phyloP scores from a whole-genome alignment of 2,888 invertebrate species.

The Xanthostigma xanthostigma region DNA sequence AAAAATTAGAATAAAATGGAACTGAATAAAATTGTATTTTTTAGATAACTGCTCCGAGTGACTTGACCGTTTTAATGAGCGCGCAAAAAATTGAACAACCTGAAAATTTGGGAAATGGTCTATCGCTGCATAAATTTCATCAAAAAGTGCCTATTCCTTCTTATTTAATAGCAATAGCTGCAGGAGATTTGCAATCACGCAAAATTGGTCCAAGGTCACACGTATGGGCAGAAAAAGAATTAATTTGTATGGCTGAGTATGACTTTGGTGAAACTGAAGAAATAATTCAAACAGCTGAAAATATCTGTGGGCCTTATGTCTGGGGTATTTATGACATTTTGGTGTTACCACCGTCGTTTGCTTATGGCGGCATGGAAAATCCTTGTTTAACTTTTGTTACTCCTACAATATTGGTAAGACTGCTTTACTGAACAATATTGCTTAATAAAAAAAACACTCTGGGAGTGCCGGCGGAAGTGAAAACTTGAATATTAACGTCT shows the following conservation, averaged over 20 bases:
- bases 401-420: conserved; percentile 67
- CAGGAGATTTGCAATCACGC: conserved; percentile 63
- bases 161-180: conserved; percentile 80
- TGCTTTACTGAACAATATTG: not conserved
- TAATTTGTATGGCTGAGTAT: conserved; percentile 67
- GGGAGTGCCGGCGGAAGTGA: too few relatives aligned
- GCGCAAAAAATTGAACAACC: conserved; percentile 45
- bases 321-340: conserved; percentile 84
- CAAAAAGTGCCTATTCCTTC: conserved; percentile 76
- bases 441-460: conserved; percentile 1
- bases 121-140: conserved; percentile 41
- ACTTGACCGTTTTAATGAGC: conserved; percentile 78
- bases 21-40: conserved; percentile 5
- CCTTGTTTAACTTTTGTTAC: conserved; percentile 92
- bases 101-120: conserved; percentile 24
- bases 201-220: conserved; percentile 63
- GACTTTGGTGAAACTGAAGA: conserved; percentile 82
- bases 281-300: conserved; percentile 69
- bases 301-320: conserved; percentile 73
- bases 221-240: conserved; percentile 82
- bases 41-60: conserved; percentile 54
- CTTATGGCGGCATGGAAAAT: conserved; percentile 96
- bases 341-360: conserved; percentile 85
- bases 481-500: too few relatives aligned
- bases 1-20: not conserved